A percentile compares a stretch with the other conserved stretches of the same genome.
Conservation (phyloP, 2,797 vertebrate species). For the Trichosurus vulpecula region DNA sequence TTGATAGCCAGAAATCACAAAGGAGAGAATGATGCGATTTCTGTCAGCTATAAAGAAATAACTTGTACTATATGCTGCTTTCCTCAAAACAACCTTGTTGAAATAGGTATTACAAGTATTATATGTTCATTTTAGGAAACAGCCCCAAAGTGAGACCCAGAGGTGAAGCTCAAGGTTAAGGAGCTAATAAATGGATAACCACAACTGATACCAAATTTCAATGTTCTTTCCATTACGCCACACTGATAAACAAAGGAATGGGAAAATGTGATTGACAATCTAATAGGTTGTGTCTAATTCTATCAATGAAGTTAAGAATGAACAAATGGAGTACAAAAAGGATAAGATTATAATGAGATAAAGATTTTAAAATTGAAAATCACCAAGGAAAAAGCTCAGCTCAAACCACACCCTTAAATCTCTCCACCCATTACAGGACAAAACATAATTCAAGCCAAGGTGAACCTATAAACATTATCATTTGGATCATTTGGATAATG, state of each 20-base stretch:
- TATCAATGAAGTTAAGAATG: not conserved
- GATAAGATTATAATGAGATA: not conserved
- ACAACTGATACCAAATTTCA: not conserved
- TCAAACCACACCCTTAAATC: not conserved
- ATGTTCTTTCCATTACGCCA: too few relatives aligned
- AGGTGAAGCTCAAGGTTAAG: not conserved
- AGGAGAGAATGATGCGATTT: not conserved
- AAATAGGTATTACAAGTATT: not conserved
- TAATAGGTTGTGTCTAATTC: not conserved
- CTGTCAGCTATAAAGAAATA: not conserved
- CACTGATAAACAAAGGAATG: not conserved
- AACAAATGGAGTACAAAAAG: not conserved
- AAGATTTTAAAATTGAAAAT: not conserved
- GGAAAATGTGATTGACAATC: not conserved
- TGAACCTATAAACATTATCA: not conserved
- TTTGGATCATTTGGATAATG: not conserved
- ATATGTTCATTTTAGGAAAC: not conserved
- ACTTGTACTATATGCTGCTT: not conserved
- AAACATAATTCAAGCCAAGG: not conserved
- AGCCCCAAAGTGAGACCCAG: not conserved
- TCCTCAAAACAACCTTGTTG: not conserved
- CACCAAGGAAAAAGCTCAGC: not conserved
- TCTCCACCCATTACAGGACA: not conserved
- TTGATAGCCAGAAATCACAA: slow-evolving; percentile 23
- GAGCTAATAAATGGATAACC: not conserved